Conservation (phyloP, 2,797 vertebrate species). For the Aeoliscus strigatus region DNA sequence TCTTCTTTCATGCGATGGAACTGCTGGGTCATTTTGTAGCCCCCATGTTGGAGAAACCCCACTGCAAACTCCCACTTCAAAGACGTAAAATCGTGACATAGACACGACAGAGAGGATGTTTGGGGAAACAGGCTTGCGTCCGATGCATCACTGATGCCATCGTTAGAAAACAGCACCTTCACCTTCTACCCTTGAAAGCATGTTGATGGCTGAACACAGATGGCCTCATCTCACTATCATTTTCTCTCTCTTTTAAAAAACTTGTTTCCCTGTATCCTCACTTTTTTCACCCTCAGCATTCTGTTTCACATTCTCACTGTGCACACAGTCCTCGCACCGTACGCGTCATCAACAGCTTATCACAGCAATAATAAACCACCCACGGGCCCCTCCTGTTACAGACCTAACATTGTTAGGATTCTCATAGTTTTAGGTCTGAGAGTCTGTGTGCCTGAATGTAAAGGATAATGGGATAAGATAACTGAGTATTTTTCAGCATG, state of each 20-base stretch:
- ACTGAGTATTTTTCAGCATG: too few species aligned
- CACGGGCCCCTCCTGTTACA: conserved; percentile 40
- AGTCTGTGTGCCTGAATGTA: too few species aligned
- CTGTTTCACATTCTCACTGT: conserved; percentile 29
- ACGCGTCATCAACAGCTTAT: conserved; percentile 58
- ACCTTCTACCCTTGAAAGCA: conserved; percentile 29
- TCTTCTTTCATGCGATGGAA: too few species aligned
- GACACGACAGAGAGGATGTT: conserved; percentile 2
- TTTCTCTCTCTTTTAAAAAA: conserved; percentile 1
- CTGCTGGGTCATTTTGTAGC: too few species aligned
- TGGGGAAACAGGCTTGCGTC: not conserved
- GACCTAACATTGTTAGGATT: conserved; percentile 47
- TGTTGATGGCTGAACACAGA: conserved; percentile 19
- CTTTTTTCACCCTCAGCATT: conserved; percentile 19
- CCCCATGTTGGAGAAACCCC: too few species aligned
- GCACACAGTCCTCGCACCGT: conserved; percentile 41
- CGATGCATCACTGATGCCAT: conserved; percentile 30
- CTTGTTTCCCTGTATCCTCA: conserved; percentile 3
- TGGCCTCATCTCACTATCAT: conserved; percentile 2
- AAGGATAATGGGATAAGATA: too few species aligned
- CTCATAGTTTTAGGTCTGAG: too few species aligned
- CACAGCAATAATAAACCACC: conserved; percentile 66
- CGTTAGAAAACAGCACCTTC: conserved; percentile 32
- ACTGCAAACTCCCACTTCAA: too few species aligned
- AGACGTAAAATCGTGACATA: too few species aligned